Evolutionary conservation across 2,888 invertebrate genomes (phyloP).

Genomic region (Pandemis corylana): DNA sequence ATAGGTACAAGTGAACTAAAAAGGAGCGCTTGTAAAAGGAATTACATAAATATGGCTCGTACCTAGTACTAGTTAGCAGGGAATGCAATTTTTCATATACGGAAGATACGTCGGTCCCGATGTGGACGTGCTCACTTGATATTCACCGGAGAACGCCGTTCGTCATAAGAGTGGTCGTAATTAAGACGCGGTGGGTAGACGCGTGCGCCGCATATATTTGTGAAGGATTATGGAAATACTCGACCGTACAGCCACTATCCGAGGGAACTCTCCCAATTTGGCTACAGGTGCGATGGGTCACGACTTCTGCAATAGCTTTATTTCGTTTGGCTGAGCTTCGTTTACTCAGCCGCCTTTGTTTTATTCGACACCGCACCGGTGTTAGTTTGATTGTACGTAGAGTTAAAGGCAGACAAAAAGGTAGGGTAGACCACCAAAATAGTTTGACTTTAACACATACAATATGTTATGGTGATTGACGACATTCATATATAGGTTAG

Average conservation of each 20-base stretch:
- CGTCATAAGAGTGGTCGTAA: constrained; percentile 59
- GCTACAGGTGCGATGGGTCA: constrained; percentile 29
- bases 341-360: neutral
- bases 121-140: constrained; percentile 49
- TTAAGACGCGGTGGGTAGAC: constrained; percentile 56
- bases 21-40: constrained; percentile 41
- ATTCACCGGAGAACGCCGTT: constrained; percentile 54
- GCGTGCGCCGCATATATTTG: constrained; percentile 62
- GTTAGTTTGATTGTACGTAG: neutral
- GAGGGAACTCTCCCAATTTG: constrained; percentile 22
- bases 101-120: constrained; percentile 38
- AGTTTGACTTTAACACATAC: no score
- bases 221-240: constrained; percentile 60
- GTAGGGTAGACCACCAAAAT: neutral
- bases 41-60: constrained; percentile 38
- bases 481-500: neutral
- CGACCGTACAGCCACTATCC: constrained; percentile 29
- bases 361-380: neutral
- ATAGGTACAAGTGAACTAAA: constrained; percentile 28
- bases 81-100: constrained; percentile 43
- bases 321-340: constrained; percentile 2
- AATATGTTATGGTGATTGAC: neutral
- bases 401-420: neutral
- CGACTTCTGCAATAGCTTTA: constrained; percentile 12
- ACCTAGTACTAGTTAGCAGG: constrained; percentile 24